Evolutionary conservation across 2,888 invertebrate genomes (phyloP).

Genomic region (Eulithis testata): DNA sequence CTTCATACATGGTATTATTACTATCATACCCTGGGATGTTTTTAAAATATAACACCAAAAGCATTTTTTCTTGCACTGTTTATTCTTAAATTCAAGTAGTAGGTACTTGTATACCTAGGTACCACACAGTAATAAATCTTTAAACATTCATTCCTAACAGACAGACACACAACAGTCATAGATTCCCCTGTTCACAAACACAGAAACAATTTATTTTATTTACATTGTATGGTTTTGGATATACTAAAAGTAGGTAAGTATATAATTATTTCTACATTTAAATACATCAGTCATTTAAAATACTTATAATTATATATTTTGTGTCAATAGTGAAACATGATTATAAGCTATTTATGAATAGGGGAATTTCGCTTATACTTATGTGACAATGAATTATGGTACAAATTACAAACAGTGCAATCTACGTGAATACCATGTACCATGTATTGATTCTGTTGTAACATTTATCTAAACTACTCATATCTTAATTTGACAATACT

Average conservation of each 20-base stretch:
- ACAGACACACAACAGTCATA: constrained; percentile 43
- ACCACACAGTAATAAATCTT: constrained; percentile 47
- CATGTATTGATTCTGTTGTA: too few species aligned
- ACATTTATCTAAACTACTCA: too few species aligned
- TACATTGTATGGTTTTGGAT: constrained; percentile 70
- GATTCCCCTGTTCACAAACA: constrained; percentile 64
- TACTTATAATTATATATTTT: constrained; percentile 43
- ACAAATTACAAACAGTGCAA: constrained; percentile 59
- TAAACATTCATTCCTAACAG: constrained; percentile 46
- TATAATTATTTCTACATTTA: constrained; percentile 39
- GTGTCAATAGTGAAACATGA: constrained; percentile 41
- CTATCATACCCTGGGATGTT: not conserved
- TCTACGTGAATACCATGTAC: constrained; percentile 52
- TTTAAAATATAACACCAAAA: constrained; percentile 21
- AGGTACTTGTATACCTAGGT: constrained; percentile 5
- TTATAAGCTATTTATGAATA: constrained; percentile 55
- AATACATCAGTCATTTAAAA: constrained; percentile 51
- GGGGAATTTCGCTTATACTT: constrained; percentile 48
- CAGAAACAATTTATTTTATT: constrained; percentile 63
- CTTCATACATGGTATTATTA: too few species aligned
- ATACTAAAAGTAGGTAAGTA: constrained; percentile 41
- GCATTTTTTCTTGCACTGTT: constrained; percentile 62
- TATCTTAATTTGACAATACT: too few species aligned
- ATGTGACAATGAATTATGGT: constrained; percentile 46
- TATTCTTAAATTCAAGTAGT: constrained; percentile 59